Evolutionary conservation across 1,140 invertebrate genomes (phyloP).

Genomic region (Dufourea novaeangliae): DNA sequence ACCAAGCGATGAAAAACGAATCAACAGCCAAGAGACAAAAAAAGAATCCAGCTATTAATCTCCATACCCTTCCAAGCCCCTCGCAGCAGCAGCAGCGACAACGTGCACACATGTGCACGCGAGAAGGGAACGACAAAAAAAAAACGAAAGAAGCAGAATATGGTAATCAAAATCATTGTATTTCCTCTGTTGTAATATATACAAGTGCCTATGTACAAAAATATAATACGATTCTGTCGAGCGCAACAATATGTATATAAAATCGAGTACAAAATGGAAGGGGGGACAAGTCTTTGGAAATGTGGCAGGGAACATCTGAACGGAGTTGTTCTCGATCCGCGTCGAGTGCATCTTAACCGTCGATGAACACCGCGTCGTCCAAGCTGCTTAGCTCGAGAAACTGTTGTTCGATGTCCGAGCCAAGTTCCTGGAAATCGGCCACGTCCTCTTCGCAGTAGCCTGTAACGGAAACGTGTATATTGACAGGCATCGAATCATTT

Average conservation of each 20-base stretch:
- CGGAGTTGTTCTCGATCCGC: background rate
- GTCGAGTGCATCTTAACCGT: conserved; percentile 58
- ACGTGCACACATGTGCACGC: background rate
- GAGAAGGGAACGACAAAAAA: background rate
- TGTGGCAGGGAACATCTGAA: background rate
- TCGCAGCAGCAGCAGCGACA: background rate
- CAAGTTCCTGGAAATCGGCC: conserved; percentile 76
- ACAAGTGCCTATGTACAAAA: conserved; percentile 68
- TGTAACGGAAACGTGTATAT: conserved; percentile 50
- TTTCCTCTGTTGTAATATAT: conserved; percentile 59
- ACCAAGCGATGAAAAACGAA: too few relatives aligned
- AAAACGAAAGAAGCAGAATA: too few relatives aligned
- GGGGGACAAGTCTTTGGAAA: conserved; percentile 57
- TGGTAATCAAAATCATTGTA: conserved; percentile 26
- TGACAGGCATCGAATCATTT: too few relatives aligned
- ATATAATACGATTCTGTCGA: conserved; percentile 61
- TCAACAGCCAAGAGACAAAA: too few relatives aligned
- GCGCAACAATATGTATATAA: conserved; percentile 37
- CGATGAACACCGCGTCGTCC: conserved; percentile 77
- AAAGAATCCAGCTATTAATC: background rate
- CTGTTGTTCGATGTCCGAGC: conserved; percentile 78
- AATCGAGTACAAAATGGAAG: conserved; percentile 53
- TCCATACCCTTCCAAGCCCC: background rate
- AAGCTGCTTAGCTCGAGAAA: conserved; percentile 77
- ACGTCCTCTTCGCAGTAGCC: conserved; percentile 72